Evolutionary conservation across 2,888 invertebrate species (phyloP).

Genomic region (Synanthedon vespiformis): DNA sequence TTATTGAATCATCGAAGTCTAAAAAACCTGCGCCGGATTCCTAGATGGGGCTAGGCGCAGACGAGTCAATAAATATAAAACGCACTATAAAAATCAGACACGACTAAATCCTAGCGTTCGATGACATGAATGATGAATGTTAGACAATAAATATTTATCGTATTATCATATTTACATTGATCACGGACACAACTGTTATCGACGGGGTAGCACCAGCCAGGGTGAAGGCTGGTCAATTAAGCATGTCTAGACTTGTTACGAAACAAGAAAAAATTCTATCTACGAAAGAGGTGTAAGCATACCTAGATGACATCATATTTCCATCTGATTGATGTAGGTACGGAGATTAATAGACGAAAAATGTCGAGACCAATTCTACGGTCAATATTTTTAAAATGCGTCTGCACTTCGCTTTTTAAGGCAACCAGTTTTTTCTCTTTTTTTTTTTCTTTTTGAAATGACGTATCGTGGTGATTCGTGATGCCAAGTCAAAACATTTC

Average conservation of each 20-base stretch:
- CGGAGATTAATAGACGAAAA: constrained; percentile 7
- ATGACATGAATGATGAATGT: constrained; percentile 59
- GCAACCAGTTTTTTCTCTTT: background rate
- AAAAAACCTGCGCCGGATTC: constrained; percentile 37
- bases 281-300: constrained; percentile 17
- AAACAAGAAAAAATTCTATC: constrained; percentile 1
- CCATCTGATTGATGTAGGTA: constrained; percentile 27
- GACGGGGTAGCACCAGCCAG: constrained; percentile 32
- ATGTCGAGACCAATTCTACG: background rate
- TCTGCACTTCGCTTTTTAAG: background rate
- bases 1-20: constrained; percentile 32
- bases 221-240: constrained; percentile 34
- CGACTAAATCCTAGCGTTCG: constrained; percentile 29
- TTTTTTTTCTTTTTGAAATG: background rate
- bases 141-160: constrained; percentile 45
- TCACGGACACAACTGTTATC: constrained; percentile 34
- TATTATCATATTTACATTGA: constrained; percentile 50
- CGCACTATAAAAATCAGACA: constrained; percentile 30
- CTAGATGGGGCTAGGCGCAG: constrained; percentile 33
- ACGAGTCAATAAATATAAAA: constrained; percentile 39
- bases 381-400: background rate
- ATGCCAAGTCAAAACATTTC: constrained; percentile 35
- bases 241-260: constrained; percentile 35
- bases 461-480: constrained; percentile 23
- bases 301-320: constrained; percentile 35